Evolutionary conservation across 2,113 vertebrate species (phyloP).

Genomic region (Scolopax mira): DNA sequence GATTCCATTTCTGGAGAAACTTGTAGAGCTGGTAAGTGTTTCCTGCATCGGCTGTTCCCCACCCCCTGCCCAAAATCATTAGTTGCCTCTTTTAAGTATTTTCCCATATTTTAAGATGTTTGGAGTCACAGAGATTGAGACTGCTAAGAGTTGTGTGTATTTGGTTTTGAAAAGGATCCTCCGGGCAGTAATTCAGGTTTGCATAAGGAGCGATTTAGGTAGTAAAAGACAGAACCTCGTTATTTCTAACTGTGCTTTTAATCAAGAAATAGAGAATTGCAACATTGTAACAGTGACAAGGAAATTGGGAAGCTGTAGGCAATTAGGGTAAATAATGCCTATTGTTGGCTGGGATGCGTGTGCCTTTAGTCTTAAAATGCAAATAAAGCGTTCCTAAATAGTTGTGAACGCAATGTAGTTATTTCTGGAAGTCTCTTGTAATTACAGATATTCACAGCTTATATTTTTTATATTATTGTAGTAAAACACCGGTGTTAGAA

Average conservation of each 20-base stretch:
- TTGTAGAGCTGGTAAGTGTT: constrained; percentile 93
- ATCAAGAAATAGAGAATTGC: neutral
- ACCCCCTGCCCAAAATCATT: neutral
- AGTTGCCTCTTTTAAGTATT: neutral
- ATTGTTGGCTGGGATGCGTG: neutral
- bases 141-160: neutral
- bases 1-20: constrained; percentile 98
- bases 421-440: neutral
- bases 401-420: rapidly evolving
- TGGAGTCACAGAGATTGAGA: neutral
- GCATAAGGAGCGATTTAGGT: rapidly evolving
- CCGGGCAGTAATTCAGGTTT: neutral
- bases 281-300: rapidly evolving
- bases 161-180: neutral
- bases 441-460: rapidly evolving
- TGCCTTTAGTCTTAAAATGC: neutral
- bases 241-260: neutral
- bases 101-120: neutral
- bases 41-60: neutral
- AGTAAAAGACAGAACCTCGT: neutral
- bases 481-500: neutral
- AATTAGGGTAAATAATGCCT: neutral
- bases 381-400: rapidly evolving
- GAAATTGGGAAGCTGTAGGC: neutral
- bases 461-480: neutral